A percentile compares a stretch with the other conserved stretches of the same genome.
phyloP scores from a whole-genome alignment of 2,113 vertebrate genomes.

The Pituophis catenifer region DNA sequence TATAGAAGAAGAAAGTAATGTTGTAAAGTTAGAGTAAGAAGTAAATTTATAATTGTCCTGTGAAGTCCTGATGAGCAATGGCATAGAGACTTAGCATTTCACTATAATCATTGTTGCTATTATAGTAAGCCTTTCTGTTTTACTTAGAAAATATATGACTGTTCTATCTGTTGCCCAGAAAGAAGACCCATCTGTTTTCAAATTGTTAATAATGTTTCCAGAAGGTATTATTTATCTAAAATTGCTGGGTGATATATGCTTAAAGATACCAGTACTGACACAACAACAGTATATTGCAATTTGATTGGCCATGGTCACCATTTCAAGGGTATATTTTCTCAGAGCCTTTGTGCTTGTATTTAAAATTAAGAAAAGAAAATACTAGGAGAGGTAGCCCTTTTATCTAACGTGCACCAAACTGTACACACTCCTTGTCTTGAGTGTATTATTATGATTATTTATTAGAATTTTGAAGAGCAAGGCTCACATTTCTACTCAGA shows the following conservation, averaged over 20 bases:
- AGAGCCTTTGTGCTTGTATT: neutral
- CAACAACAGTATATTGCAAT: neutral
- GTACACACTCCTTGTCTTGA: neutral
- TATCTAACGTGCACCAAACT: conserved; percentile 5
- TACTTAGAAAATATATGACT: conserved; percentile 19
- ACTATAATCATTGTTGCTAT: neutral
- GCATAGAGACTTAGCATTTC: neutral
- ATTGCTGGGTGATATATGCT: conserved; percentile 4
- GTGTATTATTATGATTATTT: neutral
- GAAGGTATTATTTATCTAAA: conserved; percentile 10
- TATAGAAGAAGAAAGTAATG: neutral
- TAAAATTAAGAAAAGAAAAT: conserved; percentile 6
- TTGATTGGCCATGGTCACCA: neutral
- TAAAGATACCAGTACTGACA: conserved; percentile 2
- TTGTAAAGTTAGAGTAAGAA: neutral
- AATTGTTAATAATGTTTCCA: conserved; percentile 33
- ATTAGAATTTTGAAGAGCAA: neutral
- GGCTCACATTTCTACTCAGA: neutral
- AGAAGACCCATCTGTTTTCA: conserved; percentile 20
- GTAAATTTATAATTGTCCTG: neutral
- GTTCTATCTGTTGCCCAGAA: conserved; percentile 26
- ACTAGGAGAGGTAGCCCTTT: fast-evolving
- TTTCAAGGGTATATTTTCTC: conserved; percentile 25
- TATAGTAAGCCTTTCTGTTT: neutral
- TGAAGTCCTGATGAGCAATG: neutral